Base-by-base conservation (phyloP, 2,113 vertebrate genomes). In the Chloropsis cyanopogon region DNA sequence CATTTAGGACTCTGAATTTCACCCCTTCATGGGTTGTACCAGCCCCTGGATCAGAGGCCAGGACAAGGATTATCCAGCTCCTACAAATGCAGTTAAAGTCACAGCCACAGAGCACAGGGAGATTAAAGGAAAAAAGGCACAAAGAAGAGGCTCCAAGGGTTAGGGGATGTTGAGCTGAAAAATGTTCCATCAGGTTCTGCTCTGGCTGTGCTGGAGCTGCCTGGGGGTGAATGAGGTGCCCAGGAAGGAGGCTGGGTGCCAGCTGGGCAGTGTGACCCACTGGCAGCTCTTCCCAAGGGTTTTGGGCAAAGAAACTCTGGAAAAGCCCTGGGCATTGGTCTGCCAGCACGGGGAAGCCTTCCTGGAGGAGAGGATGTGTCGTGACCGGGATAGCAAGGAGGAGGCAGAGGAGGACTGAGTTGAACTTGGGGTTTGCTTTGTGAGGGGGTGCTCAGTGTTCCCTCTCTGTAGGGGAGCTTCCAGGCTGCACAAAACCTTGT, bases 241-340 rank as follows among this genome's bases (percentile, higher is more conserved):
- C 95, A 96, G 96, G 95, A 95, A 96, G 91, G 92, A 42, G 80
- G 91, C 91, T 69, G 73, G 69, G 76, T 88, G 94, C 95, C 94
- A 94, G 52, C 68, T 3, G 35, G 82, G 76, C 88, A 92, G 42
- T 69, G 39, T 86, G 92, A 92, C 72, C 86, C 90, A 61, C 82
- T 17, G 3, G 57, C 8, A 5, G 60, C 91, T 77, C 26, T 76
- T 88, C 54, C 92, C 83, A 86, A 90, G 68, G 80, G 35, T 59
- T 82, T 60, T 50, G 4, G 0, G 88, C 86, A 80, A 46, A 69
- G 82, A 61, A 77, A 88, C 0, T 0, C 78, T 90, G 93, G 77
- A 89, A 95, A 42, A 92, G 41, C 77, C 16, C 3, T 7, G 6
- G 41, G 68, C 3, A 5, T 18, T 53, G 77, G 3, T 47, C 3